Percentiles rank a stretch among this genome's conserved stretches.
Evolutionary conservation across 2,113 vertebrate species (phyloP).

Genomic region (Alexandromys fortis): DNA sequence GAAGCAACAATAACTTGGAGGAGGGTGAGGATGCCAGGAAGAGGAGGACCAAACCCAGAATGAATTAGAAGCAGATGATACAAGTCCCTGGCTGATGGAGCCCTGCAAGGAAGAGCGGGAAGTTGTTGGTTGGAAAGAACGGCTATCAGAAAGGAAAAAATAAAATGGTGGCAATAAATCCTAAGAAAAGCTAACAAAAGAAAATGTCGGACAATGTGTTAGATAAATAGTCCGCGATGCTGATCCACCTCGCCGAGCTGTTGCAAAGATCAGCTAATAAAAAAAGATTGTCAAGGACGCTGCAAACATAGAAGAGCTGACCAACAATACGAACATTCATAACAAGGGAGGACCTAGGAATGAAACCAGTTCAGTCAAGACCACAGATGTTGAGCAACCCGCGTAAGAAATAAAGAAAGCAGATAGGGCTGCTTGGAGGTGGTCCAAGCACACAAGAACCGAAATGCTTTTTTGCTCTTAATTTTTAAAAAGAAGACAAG

Average conservation of each 20-base stretch:
- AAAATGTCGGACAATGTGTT: conserved; percentile 65
- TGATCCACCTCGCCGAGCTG: conserved; percentile 58
- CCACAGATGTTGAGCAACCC: conserved; percentile 76
- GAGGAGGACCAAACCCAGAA: conserved; percentile 44
- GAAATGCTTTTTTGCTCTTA: conserved; percentile 72
- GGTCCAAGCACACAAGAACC: conserved; percentile 70
- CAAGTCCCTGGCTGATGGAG: conserved; percentile 27
- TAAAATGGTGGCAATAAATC: conserved; percentile 55
- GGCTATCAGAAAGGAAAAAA: conserved; percentile 53
- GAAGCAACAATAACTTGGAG: conserved; percentile 51
- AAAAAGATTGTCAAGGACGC: conserved; percentile 67
- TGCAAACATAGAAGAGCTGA: conserved; percentile 67
- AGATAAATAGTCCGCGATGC: conserved; percentile 56
- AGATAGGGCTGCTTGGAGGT: conserved; percentile 57
- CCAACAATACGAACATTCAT: conserved; percentile 77
- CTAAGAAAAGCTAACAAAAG: conserved; percentile 69
- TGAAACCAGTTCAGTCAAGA: conserved; percentile 74
- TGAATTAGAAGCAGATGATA: conserved; percentile 72
- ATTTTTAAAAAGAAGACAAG: conserved; percentile 70
- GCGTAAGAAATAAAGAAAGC: conserved; percentile 67
- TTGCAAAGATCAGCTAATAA: conserved; percentile 72
- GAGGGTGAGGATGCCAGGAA: conserved; percentile 46
- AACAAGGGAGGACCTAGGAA: conserved; percentile 74
- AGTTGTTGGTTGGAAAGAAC: conserved; percentile 32
- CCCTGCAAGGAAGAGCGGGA: conserved; percentile 47